Conservation (phyloP, 2,888 invertebrate genomes). For the Sphaerophoria taeniata region DNA sequence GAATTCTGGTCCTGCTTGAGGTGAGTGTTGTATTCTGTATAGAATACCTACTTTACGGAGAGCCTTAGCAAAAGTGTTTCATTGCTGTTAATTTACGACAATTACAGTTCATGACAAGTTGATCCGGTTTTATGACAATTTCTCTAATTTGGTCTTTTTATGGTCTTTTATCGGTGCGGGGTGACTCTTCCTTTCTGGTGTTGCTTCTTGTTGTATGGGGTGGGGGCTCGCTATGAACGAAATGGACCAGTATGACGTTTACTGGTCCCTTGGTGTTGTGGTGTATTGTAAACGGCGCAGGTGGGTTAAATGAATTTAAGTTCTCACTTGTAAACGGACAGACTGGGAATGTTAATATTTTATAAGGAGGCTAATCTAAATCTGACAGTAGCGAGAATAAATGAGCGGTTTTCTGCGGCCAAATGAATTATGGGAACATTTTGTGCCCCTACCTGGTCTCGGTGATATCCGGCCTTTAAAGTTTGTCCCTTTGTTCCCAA, state of each 20-base stretch:
- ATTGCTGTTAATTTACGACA: slow-evolving; percentile 75
- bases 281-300: slow-evolving; percentile 53
- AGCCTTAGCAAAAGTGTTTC: slow-evolving; percentile 71
- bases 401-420: slow-evolving; percentile 68
- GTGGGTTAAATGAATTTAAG: slow-evolving; percentile 72
- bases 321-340: slow-evolving; percentile 41
- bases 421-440: slow-evolving; percentile 67
- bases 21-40: background rate
- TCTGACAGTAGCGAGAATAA: slow-evolving; percentile 75
- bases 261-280: background rate
- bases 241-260: background rate
- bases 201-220: no score
- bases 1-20: slow-evolving; percentile 17
- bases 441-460: background rate
- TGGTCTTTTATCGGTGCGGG: slow-evolving; percentile 61
- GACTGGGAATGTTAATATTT: slow-evolving; percentile 64
- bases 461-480: background rate
- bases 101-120: slow-evolving; percentile 76
- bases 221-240: background rate
- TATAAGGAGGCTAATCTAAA: slow-evolving; percentile 75
- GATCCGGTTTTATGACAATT: slow-evolving; percentile 76
- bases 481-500: slow-evolving; percentile 3
- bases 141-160: slow-evolving; percentile 75
- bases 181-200: slow-evolving; percentile 17
- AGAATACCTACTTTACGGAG: background rate